A percentile compares a stretch with the other conserved stretches of the same genome.
These are phyloP conservation scores for Oryzias woworae DNA, from an alignment of 2,113 vertebrate genomes.

Conservation along the genomic window DNA sequence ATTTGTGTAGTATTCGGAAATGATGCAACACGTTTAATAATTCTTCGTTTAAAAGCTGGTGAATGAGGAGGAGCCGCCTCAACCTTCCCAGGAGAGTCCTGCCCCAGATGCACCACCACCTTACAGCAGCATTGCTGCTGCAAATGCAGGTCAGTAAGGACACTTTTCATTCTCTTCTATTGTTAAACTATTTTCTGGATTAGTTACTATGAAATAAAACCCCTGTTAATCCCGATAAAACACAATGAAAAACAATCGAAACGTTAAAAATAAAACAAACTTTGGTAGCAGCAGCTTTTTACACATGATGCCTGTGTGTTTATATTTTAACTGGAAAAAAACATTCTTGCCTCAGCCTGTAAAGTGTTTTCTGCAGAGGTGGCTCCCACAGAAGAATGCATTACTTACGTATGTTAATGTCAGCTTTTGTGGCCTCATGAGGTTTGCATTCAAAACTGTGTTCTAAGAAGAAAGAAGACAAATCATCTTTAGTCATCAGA, in stretches of 20 bases:
- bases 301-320: background rate
- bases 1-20: background rate
- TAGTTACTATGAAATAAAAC: background rate
- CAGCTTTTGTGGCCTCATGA: background rate
- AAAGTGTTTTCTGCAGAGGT: background rate
- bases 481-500: background rate
- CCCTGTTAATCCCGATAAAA: background rate
- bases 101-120: constrained; percentile 87
- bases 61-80: constrained; percentile 89
- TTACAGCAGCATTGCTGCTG: constrained; percentile 91
- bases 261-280: background rate
- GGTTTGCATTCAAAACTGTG: constrained; percentile 1
- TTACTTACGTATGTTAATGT: background rate
- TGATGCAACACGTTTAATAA: background rate
- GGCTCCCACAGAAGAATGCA: background rate
- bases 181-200: background rate
- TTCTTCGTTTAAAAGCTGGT: constrained; percentile 80
- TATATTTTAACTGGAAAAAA: background rate
- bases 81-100: constrained; percentile 69
- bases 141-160: constrained; percentile 81
- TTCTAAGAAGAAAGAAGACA: background rate
- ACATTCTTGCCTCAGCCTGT: background rate
- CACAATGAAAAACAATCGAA: background rate
- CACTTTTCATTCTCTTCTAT: background rate
- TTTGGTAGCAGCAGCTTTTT: background rate